These are phyloP conservation scores for Enteromius thamalakanensis DNA, from an alignment of 2,797 vertebrate species.

Conservation along the genomic window DNA sequence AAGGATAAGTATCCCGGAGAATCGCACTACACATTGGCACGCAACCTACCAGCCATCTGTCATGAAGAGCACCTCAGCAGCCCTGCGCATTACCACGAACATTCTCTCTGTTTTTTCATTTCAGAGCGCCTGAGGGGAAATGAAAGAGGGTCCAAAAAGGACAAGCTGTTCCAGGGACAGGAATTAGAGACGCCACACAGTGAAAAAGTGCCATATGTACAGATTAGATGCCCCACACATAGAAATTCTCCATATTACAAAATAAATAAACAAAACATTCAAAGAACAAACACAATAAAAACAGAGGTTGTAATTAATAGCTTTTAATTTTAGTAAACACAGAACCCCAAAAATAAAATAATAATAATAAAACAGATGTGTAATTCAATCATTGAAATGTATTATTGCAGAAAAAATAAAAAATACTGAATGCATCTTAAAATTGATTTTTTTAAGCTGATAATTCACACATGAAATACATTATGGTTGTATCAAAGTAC, in stretches of 20 bases:
- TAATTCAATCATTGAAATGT: not conserved
- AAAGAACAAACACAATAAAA: not conserved
- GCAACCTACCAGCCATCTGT: conserved; percentile 68
- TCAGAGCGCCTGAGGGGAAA: conserved; percentile 66
- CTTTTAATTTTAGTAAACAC: not conserved
- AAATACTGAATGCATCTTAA: not conserved
- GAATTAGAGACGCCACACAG: conserved; percentile 65
- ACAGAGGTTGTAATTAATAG: not conserved
- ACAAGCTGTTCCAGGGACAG: conserved; percentile 63
- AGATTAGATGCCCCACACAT: conserved; percentile 57
- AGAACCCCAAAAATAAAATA: not conserved
- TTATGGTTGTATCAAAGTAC: not conserved
- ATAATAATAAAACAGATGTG: not conserved
- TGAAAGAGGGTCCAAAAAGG: conserved; percentile 65
- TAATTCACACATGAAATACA: not conserved
- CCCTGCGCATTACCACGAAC: conserved; percentile 37
- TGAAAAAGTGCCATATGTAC: conserved; percentile 59
- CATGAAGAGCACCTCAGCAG: conserved; percentile 58
- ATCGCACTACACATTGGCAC: conserved; percentile 55
- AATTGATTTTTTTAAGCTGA: not conserved
- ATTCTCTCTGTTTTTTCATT: conserved; percentile 51
- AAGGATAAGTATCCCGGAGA: conserved; percentile 55
- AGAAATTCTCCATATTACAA: conserved; percentile 56
- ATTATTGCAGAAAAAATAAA: not conserved
- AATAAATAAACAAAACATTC: conserved; percentile 21